These are phyloP conservation scores for Urosaurus nigricauda DNA, from an alignment of 2,797 vertebrate genomes.

Conservation along the genomic window DNA sequence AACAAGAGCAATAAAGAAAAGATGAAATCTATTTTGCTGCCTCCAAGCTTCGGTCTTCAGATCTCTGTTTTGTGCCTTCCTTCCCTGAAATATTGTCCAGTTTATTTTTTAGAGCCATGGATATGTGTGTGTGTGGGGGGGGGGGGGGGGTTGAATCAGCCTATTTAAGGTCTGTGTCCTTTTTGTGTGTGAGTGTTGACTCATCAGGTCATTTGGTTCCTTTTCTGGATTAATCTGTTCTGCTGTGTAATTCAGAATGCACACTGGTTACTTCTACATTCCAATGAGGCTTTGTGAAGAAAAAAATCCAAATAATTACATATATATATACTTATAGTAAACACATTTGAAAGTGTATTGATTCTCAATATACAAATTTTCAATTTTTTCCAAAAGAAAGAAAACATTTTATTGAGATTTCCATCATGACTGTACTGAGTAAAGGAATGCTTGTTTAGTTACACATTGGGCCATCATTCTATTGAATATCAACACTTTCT, in stretches of 20 bases:
- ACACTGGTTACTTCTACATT: too few relatives aligned
- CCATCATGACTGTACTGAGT: background rate
- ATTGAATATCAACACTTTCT: too few relatives aligned
- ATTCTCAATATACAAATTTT: background rate
- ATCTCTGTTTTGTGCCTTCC: constrained; percentile 10
- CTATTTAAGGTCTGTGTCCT: background rate
- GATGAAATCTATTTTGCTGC: constrained; percentile 39
- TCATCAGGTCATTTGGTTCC: background rate
- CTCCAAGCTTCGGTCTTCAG: constrained; percentile 20
- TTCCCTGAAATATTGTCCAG: background rate
- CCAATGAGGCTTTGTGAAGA: background rate
- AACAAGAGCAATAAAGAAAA: constrained; percentile 54
- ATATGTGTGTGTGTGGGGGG: too few relatives aligned
- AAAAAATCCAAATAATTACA: background rate
- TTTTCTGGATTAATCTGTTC: background rate
- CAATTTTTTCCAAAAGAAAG: background rate
- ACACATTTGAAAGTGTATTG: background rate
- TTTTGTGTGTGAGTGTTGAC: background rate
- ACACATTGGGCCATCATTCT: background rate
- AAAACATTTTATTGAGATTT: too few relatives aligned
- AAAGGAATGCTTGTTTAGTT: background rate
- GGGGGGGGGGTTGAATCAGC: background rate
- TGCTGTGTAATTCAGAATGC: too few relatives aligned
- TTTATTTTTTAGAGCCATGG: background rate
- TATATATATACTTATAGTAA: background rate